These are phyloP conservation scores for Drosophila kambysellisi DNA, from an alignment of 2,888 invertebrate species.

Conservation along the genomic window DNA sequence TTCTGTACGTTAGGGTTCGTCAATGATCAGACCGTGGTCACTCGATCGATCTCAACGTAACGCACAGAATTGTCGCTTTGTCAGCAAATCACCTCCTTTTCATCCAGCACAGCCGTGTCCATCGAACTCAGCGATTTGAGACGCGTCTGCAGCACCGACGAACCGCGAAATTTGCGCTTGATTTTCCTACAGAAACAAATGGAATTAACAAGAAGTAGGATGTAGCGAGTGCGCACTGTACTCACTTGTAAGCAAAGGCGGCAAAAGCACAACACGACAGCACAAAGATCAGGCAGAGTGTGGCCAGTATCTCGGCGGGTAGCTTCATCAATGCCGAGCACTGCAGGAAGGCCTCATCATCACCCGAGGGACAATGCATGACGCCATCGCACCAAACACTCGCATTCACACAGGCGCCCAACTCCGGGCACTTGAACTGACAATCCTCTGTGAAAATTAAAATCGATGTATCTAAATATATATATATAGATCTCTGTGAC, in stretches of 20 bases:
- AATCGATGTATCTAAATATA: neutral
- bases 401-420: conserved; percentile 92
- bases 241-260: conserved; percentile 86
- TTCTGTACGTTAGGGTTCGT: conserved; percentile 82
- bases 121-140: conserved; percentile 90
- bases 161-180: conserved; percentile 89
- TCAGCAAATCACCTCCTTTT: conserved; percentile 97
- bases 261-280: conserved; percentile 85
- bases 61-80: conserved; percentile 98
- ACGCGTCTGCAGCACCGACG: conserved; percentile 92
- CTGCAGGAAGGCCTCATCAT: conserved; percentile 92
- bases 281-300: conserved; percentile 86
- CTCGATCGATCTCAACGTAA: conserved; percentile 95
- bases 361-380: conserved; percentile 91
- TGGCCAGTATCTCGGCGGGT: conserved; percentile 90
- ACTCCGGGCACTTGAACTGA: conserved; percentile 90
- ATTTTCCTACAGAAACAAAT: conserved; percentile 82
- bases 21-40: conserved; percentile 93
- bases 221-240: conserved; percentile 16
- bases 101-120: conserved; percentile 93
- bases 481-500: conserved; percentile 7
- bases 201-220: neutral
- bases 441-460: conserved; percentile 88
- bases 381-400: conserved; percentile 93
- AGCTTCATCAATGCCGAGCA: conserved; percentile 92